Evolutionary conservation across 1,140 invertebrate genomes (phyloP).

Genomic region (Scaptomyza pallida): DNA sequence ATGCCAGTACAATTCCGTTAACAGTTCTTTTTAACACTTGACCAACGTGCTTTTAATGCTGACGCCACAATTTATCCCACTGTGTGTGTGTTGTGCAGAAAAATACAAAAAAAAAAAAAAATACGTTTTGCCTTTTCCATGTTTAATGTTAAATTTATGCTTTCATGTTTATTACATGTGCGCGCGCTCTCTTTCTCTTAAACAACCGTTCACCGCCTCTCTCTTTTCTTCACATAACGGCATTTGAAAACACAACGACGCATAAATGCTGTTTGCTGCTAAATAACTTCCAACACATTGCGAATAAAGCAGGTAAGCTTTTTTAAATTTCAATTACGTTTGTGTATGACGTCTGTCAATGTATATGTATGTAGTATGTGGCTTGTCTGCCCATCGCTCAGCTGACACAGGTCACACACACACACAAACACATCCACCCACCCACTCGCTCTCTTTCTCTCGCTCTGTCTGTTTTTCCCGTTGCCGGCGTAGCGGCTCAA

Average conservation of each 20-base stretch:
- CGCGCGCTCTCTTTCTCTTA: constrained; percentile 7
- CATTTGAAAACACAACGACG: constrained; percentile 20
- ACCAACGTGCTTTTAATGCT: constrained; percentile 16
- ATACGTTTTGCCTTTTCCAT: constrained; percentile 7
- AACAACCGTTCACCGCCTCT: not conserved
- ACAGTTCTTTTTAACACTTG: constrained; percentile 2
- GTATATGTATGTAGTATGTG: constrained; percentile 4
- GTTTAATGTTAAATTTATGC: constrained; percentile 23
- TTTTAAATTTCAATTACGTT: constrained; percentile 10
- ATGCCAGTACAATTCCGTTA: not conserved
- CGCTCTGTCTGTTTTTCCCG: constrained; percentile 1
- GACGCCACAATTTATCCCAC: not conserved
- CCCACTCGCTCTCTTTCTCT: constrained; percentile 22
- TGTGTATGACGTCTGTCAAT: constrained; percentile 14
- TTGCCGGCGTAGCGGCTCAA: constrained; percentile 44
- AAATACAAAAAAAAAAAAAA: not conserved
- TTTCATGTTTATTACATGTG: constrained; percentile 48
- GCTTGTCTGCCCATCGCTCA: constrained; percentile 27
- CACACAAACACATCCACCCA: constrained; percentile 27
- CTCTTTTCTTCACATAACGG: constrained; percentile 23
- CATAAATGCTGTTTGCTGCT: constrained; percentile 15
- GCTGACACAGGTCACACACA: constrained; percentile 41
- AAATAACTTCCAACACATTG: constrained; percentile 4
- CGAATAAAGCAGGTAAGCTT: constrained; percentile 44
- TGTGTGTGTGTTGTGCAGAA: constrained; percentile 12